Evolutionary conservation across 2,888 invertebrate genomes (phyloP).

Genomic region (Chrysina gloriosa): DNA sequence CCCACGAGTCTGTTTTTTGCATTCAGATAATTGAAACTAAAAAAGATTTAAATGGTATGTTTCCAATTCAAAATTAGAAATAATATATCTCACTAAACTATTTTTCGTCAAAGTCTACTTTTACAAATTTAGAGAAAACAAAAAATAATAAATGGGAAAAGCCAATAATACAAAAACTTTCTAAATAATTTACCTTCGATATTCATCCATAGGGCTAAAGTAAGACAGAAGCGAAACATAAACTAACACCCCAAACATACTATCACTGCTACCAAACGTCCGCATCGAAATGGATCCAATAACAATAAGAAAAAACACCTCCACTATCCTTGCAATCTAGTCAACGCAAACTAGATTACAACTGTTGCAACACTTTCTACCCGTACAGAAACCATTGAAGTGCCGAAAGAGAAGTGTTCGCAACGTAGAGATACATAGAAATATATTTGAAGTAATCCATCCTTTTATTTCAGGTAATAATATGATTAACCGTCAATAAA

Average conservation of each 20-base stretch:
- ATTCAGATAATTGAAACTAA: neutral
- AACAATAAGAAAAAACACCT: slow-evolving; percentile 29
- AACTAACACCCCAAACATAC: slow-evolving; percentile 20
- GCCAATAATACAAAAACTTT: neutral
- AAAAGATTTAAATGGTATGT: neutral
- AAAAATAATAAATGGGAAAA: neutral
- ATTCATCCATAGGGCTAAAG: slow-evolving; percentile 24
- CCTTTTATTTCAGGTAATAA: neutral
- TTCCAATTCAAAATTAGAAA: no score
- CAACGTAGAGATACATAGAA: neutral
- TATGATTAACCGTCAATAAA: no score
- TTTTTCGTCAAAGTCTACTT: no score
- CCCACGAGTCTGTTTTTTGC: no score
- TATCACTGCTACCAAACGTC: slow-evolving; percentile 16
- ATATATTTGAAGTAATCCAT: neutral
- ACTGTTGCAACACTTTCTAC: slow-evolving; percentile 30
- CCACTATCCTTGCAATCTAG: slow-evolving; percentile 31
- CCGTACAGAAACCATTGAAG: slow-evolving; percentile 28
- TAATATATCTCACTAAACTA: no score
- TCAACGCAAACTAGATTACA: slow-evolving; percentile 30
- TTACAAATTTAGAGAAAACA: neutral
- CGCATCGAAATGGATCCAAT: slow-evolving; percentile 18
- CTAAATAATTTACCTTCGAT: slow-evolving; percentile 1
- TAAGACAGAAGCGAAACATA: slow-evolving; percentile 19
- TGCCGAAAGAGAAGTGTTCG: slow-evolving; percentile 25